These are phyloP conservation scores for Apostichopus leukothele DNA, from an alignment of 53 echinoderm and acorn worm genomes.

Conservation along the genomic window DNA sequence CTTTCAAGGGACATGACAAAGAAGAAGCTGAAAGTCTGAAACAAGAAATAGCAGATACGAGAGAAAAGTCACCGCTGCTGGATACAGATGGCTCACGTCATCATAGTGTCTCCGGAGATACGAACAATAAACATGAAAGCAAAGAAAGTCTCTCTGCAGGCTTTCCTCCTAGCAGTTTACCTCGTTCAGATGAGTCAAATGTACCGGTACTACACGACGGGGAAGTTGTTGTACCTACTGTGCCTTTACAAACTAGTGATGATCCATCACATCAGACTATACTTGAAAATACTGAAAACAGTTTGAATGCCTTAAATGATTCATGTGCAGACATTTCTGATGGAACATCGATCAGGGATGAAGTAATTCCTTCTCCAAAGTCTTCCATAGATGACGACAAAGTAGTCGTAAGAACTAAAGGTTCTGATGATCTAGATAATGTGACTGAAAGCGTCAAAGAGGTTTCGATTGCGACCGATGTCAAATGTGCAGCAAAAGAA, in stretches of 20 bases:
- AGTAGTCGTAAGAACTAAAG: not conserved
- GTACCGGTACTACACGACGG: not conserved
- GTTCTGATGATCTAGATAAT: not conserved
- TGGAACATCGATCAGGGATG: not conserved
- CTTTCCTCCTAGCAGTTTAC: not conserved
- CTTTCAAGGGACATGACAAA: no score
- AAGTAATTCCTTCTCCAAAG: not conserved
- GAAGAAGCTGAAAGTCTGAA: no score
- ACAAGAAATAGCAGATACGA: no score
- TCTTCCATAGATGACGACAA: not conserved
- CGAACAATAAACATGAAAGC: no score
- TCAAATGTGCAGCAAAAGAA: not conserved
- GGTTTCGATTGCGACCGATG: not conserved
- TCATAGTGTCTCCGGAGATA: no score
- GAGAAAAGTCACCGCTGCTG: no score
- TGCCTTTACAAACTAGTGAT: constrained; percentile 18
- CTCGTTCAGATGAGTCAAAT: not conserved
- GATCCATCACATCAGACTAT: not conserved
- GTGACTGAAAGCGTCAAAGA: not conserved
- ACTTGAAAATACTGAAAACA: not conserved
- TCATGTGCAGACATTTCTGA: not conserved
- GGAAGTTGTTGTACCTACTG: not conserved
- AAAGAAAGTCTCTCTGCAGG: no score
- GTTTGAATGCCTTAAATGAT: constrained; percentile 1
- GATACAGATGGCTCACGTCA: no score